Percentiles rank a stretch among this genome's conserved stretches.
Conservation (phyloP, 37 sponge, comb jelly and placozoan genomes). For the Chondrilla cf. caribensis region DNA sequence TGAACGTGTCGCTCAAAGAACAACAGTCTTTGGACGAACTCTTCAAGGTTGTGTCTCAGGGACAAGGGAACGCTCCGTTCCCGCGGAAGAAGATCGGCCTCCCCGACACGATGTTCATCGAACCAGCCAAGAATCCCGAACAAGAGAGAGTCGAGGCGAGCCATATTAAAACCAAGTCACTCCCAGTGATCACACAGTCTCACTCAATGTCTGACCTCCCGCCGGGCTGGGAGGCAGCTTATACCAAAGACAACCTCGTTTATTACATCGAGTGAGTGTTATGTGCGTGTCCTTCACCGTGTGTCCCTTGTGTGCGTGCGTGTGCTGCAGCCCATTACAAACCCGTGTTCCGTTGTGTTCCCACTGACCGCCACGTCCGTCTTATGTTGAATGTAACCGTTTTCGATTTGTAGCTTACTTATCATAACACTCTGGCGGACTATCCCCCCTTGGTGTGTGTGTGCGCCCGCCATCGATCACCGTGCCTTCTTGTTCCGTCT, state of each 20-base stretch:
- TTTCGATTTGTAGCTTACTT: no score
- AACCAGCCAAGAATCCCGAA: neutral
- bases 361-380: no score
- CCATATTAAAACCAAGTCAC: neutral
- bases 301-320: no score
- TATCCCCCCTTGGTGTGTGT: no score
- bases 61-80: neutral
- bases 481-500: no score
- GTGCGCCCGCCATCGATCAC: no score
- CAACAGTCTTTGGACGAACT: slow-evolving; percentile 13
- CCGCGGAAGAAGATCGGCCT: neutral
- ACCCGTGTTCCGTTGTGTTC: no score
- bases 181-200: neutral
- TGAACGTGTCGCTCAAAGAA: neutral
- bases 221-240: slow-evolving; percentile 25
- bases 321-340: no score
- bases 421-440: no score
- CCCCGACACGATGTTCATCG: neutral
- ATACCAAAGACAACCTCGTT: slow-evolving; percentile 9
- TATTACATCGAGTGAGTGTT: slow-evolving; percentile 28
- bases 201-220: neutral
- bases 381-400: no score
- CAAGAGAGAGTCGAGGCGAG: no score
- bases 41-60: neutral
- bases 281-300: no score